Evolutionary conservation across 2,113 vertebrate genomes (phyloP).

Genomic region (Equus przewalskii): DNA sequence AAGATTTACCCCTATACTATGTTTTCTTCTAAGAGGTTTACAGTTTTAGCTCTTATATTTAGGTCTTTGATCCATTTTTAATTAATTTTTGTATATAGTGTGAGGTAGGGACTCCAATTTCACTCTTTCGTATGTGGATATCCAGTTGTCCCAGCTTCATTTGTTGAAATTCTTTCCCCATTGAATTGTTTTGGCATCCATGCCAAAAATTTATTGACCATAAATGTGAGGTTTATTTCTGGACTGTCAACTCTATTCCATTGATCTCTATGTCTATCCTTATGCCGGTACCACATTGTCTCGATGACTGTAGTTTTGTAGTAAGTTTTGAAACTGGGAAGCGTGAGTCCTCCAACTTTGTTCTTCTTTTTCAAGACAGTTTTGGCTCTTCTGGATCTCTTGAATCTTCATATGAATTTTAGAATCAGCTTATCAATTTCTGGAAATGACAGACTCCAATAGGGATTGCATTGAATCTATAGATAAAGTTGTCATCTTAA

Average conservation of each 20-base stretch:
- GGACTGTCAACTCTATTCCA: neutral
- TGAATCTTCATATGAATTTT: neutral
- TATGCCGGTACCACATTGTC: neutral
- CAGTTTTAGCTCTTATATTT: neutral
- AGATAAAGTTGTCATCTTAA: neutral
- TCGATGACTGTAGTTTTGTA: neutral
- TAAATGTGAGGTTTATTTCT: constrained; percentile 1
- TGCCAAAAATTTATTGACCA: neutral
- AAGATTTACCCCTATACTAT: neutral
- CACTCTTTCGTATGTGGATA: neutral
- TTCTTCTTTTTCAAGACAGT: neutral
- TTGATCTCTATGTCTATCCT: neutral
- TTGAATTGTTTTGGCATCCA: neutral
- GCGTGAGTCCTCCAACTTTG: neutral
- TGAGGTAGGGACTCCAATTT: constrained; percentile 7
- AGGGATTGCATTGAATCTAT: neutral
- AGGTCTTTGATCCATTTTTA: neutral
- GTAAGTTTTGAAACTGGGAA: neutral
- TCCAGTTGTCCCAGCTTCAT: neutral
- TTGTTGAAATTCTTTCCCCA: neutral
- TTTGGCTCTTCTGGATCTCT: neutral
- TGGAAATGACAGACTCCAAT: neutral
- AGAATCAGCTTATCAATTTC: neutral
- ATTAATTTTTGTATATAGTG: neutral
- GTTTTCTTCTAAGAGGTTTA: neutral